A percentile compares a stretch with the other conserved stretches of the same genome.
phyloP scores from a whole-genome alignment of 2,113 vertebrate genomes.

The Zingel zingel region DNA sequence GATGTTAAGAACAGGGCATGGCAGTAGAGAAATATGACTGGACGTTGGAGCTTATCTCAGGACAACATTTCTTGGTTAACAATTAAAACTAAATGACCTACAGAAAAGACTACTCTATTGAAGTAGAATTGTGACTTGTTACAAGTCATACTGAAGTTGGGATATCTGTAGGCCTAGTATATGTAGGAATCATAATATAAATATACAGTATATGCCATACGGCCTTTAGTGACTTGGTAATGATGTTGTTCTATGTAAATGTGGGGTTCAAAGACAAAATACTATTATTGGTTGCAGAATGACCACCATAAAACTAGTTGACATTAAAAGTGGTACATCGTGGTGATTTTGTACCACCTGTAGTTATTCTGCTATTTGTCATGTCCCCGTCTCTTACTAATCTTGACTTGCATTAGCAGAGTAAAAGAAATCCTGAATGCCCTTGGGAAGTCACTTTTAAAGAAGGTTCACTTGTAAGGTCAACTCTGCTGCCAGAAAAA shows the following conservation, averaged over 20 bases:
- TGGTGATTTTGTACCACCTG: background rate
- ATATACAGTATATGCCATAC: background rate
- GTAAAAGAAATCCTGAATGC: slow-evolving; percentile 23
- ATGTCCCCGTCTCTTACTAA: background rate
- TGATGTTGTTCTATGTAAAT: background rate
- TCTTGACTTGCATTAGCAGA: background rate
- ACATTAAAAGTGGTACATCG: background rate
- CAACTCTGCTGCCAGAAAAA: slow-evolving; percentile 56
- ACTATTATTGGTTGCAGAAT: background rate
- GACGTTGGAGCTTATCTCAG: background rate
- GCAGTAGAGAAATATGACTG: background rate
- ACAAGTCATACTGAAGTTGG: background rate
- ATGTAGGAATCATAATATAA: background rate
- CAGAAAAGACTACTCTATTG: background rate
- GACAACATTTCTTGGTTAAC: background rate
- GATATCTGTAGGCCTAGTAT: background rate
- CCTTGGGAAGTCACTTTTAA: slow-evolving; percentile 57
- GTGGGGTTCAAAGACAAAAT: background rate
- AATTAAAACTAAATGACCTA: background rate
- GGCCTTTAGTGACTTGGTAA: background rate
- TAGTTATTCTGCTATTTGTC: background rate
- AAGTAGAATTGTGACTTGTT: background rate
- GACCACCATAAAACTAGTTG: background rate
- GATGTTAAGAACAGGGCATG: background rate
- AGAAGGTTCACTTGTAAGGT: slow-evolving; percentile 52